These are phyloP conservation scores for Atrina japonica DNA, from an alignment of 2,888 invertebrate genomes.

Conservation along the genomic window DNA sequence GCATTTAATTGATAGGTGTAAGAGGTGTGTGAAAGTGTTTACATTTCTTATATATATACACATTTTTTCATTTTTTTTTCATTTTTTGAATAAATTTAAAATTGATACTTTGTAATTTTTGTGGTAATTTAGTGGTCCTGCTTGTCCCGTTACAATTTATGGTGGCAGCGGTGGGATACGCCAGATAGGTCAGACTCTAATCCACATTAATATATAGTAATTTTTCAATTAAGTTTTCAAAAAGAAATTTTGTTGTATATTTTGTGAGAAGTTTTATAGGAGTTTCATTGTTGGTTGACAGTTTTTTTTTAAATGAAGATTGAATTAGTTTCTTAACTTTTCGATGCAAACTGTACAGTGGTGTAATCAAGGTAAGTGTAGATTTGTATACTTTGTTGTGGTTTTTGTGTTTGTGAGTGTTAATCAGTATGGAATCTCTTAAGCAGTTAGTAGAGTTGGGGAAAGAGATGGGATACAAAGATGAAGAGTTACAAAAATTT, in stretches of 20 bases:
- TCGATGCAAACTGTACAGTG: background rate
- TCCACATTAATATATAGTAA: background rate
- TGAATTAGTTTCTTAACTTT: background rate
- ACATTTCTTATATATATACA: too few species aligned
- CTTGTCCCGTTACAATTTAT: slow-evolving; percentile 3
- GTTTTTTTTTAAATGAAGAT: background rate
- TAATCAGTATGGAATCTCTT: slow-evolving; percentile 7
- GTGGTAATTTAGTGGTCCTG: too few species aligned
- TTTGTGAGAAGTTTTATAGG: background rate
- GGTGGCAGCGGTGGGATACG: slow-evolving; percentile 30
- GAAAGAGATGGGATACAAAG: slow-evolving; percentile 13
- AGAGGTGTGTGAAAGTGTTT: too few species aligned
- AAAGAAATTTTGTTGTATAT: background rate
- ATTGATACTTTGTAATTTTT: too few species aligned
- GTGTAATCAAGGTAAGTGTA: background rate
- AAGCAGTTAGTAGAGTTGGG: slow-evolving; percentile 11
- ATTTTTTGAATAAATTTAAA: too few species aligned
- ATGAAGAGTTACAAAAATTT: slow-evolving; percentile 16
- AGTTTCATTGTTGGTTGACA: background rate
- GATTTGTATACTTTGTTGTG: background rate
- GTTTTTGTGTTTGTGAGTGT: background rate
- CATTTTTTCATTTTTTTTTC: too few species aligned
- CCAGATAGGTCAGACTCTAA: background rate
- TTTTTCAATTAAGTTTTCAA: background rate
- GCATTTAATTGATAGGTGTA: too few species aligned